Evolutionary conservation across 2,113 vertebrate species (phyloP).

Genomic region (Murina feae): DNA sequence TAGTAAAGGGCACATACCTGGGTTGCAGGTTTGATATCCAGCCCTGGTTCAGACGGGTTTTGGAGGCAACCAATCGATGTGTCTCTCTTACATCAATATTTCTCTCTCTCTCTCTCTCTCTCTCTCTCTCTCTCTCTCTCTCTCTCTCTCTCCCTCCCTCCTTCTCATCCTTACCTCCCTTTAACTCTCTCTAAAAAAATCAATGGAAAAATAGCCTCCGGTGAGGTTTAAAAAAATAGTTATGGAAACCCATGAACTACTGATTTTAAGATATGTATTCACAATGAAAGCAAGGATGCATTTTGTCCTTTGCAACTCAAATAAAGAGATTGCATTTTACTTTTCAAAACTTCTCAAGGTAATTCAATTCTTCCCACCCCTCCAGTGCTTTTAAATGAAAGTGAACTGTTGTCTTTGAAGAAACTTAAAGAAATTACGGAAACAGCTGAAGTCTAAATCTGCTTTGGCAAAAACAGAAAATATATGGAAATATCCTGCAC

Average conservation of each 20-base stretch:
- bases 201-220: no score
- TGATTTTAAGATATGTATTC: background rate
- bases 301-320: slow-evolving; percentile 24
- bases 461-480: slow-evolving; percentile 2
- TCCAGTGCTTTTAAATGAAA: slow-evolving; percentile 24
- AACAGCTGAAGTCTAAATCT: slow-evolving; percentile 51
- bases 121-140: no score
- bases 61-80: no score
- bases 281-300: slow-evolving; percentile 10
- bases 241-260: background rate
- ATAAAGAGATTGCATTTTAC: slow-evolving; percentile 31
- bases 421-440: slow-evolving; percentile 58
- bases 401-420: slow-evolving; percentile 56
- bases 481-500: background rate
- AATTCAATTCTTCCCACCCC: slow-evolving; percentile 44
- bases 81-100: no score
- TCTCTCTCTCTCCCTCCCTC: no score
- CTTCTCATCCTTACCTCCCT: no score
- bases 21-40: no score
- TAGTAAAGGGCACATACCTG: no score
- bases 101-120: no score
- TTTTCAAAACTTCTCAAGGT: slow-evolving; percentile 38
- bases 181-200: no score
- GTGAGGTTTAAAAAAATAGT: background rate
- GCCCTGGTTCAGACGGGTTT: no score